phyloP scores from a whole-genome alignment of 2,113 vertebrate genomes.

The Tamias sibiricus region DNA sequence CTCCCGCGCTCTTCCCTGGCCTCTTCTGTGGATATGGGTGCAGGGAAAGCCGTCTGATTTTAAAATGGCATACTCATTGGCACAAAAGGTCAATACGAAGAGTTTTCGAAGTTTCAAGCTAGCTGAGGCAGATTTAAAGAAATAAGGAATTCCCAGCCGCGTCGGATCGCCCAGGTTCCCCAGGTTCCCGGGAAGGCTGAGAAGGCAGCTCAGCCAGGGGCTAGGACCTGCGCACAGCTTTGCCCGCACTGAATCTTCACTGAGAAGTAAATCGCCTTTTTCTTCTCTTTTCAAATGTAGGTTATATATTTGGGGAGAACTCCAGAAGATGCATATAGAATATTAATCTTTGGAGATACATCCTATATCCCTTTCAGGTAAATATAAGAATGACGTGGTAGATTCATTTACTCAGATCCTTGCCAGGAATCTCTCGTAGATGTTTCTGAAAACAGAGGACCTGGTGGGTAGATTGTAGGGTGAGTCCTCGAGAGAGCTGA shows the following conservation, averaged over 20 bases:
- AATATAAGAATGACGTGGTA: conserved; percentile 60
- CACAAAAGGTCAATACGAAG: not conserved
- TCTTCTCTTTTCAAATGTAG: conserved; percentile 85
- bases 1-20: not conserved
- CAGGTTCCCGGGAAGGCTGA: not conserved
- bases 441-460: not conserved
- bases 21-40: not conserved
- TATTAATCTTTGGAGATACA: conserved; percentile 90
- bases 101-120: not conserved
- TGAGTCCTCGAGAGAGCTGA: not conserved
- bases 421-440: not conserved
- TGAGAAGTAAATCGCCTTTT: conserved; percentile 67
- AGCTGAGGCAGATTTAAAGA: not conserved
- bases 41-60: not conserved
- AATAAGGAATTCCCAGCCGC: not conserved
- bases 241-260: not conserved
- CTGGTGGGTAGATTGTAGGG: not conserved
- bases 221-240: not conserved
- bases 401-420: not conserved
- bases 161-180: not conserved
- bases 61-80: not conserved
- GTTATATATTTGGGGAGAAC: conserved; percentile 95
- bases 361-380: conserved; percentile 97
- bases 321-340: conserved; percentile 93
- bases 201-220: not conserved